Base-by-base conservation (phyloP, 2,113 vertebrate species). In the Cisticola juncidis region DNA sequence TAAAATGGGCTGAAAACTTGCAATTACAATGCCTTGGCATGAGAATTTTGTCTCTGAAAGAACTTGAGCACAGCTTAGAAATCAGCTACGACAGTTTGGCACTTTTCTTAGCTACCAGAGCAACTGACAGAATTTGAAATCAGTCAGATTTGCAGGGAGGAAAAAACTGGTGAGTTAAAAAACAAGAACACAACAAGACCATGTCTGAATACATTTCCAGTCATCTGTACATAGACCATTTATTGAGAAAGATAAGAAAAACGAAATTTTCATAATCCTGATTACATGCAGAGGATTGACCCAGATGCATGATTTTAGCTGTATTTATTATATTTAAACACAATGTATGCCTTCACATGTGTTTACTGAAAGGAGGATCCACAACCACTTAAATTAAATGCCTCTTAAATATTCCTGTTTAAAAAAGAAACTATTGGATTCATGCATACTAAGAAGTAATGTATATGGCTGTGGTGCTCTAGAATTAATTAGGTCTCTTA, bases 241-340 rank as follows among this genome's bases (percentile, higher is more conserved):
- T 93, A 93, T 94, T 96, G 93, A 85, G 53, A 92, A 94, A 94
- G 94, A 96, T 93, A 95, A 92, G 93, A 73, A 92, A 94, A 96
- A 47, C 60, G 45, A n/a, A 78, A 96, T 97, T 96, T 97, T 96
- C 94, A 96, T 97, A 96, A 97, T 95, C 94, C 92, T 95, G 92
- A 94, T 96, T 96, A 93, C 86, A 96, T 95, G 88, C 88, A 71
- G 87, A 71, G 92, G 92, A 97, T 96, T 97, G 95, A 97, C 95
- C 95, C 76, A 97, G 94, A 96, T 96, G 94, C 93, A 95, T 97
- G 90, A 88, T 94, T 96, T 97, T 93, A 96, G 88, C 94, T 92
- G 91, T 92, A 81, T 91, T 95, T 95, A 86, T 93, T 90, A 48
- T 88, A 81, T 88, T 96, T 94, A 96, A 95, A 92, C 88, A 92